Evolutionary conservation across 2,888 invertebrate genomes (phyloP).

Genomic region (Cinara cedri): DNA sequence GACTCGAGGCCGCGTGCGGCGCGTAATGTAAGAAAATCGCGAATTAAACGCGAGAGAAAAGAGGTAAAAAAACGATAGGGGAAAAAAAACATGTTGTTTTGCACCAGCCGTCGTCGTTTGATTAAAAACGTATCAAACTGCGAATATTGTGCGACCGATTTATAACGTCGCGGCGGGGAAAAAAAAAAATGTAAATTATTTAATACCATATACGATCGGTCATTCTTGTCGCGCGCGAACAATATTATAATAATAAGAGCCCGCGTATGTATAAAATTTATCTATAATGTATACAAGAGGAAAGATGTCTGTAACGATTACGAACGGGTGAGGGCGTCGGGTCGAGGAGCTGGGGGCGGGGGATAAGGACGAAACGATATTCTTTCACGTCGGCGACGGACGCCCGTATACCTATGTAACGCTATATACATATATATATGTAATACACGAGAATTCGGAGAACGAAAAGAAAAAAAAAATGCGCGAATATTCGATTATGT

Average conservation of each 20-base stretch:
- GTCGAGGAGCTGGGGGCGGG: too few species aligned
- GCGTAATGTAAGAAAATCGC: too few species aligned
- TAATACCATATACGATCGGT: neutral
- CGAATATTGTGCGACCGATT: neutral
- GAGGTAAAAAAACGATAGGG: neutral
- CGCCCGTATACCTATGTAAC: too few species aligned
- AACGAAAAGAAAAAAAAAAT: constrained; percentile 2
- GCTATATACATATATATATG: too few species aligned
- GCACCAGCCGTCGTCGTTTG: neutral
- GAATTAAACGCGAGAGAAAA: too few species aligned
- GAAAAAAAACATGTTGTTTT: neutral
- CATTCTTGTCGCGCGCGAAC: constrained; percentile 26
- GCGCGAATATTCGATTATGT: neutral
- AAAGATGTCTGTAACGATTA: neutral
- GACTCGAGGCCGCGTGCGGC: too few species aligned
- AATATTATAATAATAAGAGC: neutral
- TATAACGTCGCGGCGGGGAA: neutral
- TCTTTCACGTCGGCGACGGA: neutral
- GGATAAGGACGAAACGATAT: neutral
- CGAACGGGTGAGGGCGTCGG: too few species aligned
- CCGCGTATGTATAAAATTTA: neutral
- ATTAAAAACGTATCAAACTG: constrained; percentile 29
- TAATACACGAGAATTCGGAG: constrained; percentile 5
- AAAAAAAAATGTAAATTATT: constrained; percentile 38
- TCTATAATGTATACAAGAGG: neutral